These are phyloP conservation scores for Cerastoderma edule DNA, from an alignment of 2,888 invertebrate genomes.

Conservation along the genomic window DNA sequence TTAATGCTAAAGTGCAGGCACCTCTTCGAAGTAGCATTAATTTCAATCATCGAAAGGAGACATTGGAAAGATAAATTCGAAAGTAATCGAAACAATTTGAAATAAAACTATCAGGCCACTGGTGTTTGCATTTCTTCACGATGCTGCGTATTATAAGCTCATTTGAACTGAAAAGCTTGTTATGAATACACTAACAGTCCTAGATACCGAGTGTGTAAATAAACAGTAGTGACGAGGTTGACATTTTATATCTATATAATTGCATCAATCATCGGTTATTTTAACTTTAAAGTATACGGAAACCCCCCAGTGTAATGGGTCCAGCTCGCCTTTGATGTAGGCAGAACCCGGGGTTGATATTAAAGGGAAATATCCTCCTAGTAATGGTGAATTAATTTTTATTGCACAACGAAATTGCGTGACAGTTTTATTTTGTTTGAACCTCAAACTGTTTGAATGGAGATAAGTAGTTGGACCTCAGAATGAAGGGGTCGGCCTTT, in stretches of 20 bases:
- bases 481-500: no score
- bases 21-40: no score
- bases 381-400: constrained; percentile 26
- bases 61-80: no score
- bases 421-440: constrained; percentile 26
- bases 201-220: neutral
- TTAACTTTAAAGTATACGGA: constrained; percentile 27
- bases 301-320: constrained; percentile 14
- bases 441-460: no score
- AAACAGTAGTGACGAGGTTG: constrained; percentile 13
- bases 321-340: constrained; percentile 9
- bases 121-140: no score
- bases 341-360: neutral
- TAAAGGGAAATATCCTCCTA: constrained; percentile 17
- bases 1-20: no score
- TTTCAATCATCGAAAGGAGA: no score
- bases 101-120: no score
- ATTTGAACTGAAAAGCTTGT: neutral
- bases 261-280: constrained; percentile 40
- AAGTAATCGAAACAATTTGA: no score
- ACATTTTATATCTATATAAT: constrained; percentile 53
- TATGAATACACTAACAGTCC: neutral
- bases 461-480: no score
- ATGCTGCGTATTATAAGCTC: no score
- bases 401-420: constrained; percentile 16